Evolutionary conservation across 2,113 vertebrate species (phyloP), one percentile per base, ranked within the genome.

Genomic region (Clarias gariepinus): DNA sequence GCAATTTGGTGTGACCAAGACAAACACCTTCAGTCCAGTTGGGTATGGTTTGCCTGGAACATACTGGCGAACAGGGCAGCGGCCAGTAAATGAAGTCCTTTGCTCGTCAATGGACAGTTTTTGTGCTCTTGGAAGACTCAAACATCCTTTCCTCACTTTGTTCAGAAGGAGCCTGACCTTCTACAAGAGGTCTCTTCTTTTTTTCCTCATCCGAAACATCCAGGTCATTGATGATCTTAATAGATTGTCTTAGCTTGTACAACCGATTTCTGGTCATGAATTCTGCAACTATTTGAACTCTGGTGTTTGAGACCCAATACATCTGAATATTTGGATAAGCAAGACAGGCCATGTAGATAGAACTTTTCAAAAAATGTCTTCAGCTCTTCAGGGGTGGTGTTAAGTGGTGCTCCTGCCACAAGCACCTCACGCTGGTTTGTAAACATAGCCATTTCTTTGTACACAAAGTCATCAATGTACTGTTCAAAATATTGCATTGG

Each of bases 271-370:
- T 83, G 61, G 82, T 71, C 64, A 83, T 71, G 36, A 25, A 83
- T 53, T 83, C 64, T 33, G 47, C 63, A 41, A 83, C 82, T 52
- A 69, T 23, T 83, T 53, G 82, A 84, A 84, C 82, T 73, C 53
- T 84, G 82, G 82, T 84, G 28, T 58, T 71, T 33, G 28, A 57
- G 28, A 66, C 82, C 64, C 82, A 58, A 73, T 57, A 84, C 66
- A 84, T 71, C 25, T 84, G 66, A 30, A 84, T 73, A 18, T 84
- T 84, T 84, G 66, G 66, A 84, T 84, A 57, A 8, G 28, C 64
- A 36, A 84, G 82, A 84, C 82, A 84, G 82, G n/a, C 82, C 66
- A 84, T 84, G 66, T 30, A 83, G 47, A 71, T 19, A 30, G 47
- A 83, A 83, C 23, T n/a, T 83, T 71, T 3, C 33, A 36, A 36